Evolutionary conservation across 2,797 vertebrate genomes (phyloP).

Genomic region (Picus viridis): DNA sequence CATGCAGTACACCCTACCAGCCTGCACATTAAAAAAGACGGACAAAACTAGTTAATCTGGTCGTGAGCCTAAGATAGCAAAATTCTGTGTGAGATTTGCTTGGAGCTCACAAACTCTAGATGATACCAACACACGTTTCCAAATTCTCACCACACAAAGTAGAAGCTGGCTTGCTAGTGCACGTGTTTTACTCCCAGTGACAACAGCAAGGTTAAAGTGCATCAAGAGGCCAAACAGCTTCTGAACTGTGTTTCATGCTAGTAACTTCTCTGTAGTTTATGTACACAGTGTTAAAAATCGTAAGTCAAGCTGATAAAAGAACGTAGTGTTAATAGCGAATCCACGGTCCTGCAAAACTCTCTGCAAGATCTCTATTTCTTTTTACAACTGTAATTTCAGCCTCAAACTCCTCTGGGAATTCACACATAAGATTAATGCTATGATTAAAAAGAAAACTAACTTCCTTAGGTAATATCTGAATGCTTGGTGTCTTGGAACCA

Average conservation of each 20-base stretch:
- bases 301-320: neutral
- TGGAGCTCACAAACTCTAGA: neutral
- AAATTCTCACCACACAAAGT: neutral
- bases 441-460: neutral
- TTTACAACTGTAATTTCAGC: neutral
- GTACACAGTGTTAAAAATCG: neutral
- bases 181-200: neutral
- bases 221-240: neutral
- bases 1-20: neutral
- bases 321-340: neutral
- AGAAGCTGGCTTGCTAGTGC: neutral
- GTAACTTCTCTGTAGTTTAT: neutral
- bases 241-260: neutral
- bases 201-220: neutral
- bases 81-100: neutral
- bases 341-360: neutral
- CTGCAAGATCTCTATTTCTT: neutral
- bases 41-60: neutral
- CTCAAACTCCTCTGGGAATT: neutral
- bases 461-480: neutral
- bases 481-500: neutral
- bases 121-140: neutral
- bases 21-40: neutral
- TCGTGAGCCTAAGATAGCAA: neutral
- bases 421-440: neutral